Conservation (phyloP, 1,140 invertebrate genomes). For the Brachionus sp. region DNA sequence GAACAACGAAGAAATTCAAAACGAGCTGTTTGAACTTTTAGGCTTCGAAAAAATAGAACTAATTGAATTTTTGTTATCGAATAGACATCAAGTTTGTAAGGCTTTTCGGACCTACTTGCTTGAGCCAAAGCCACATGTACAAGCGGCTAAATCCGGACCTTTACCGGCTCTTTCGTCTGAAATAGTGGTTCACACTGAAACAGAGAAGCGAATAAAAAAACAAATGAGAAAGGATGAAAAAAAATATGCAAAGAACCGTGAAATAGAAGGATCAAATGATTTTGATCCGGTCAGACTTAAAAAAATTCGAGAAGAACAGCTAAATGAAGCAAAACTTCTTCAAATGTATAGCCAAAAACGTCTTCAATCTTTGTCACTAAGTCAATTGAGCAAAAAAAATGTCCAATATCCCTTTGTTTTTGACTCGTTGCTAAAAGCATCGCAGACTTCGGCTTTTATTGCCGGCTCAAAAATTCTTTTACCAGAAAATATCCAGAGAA, state of each 20-base stretch:
- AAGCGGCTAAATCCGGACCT: neutral
- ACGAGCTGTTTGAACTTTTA: constrained; percentile 17
- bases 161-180: neutral
- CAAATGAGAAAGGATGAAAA: constrained; percentile 83
- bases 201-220: constrained; percentile 76
- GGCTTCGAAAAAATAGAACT: constrained; percentile 30
- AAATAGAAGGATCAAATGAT: constrained; percentile 61
- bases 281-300: constrained; percentile 46
- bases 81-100: neutral
- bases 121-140: neutral
- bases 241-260: constrained; percentile 60
- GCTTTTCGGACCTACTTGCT: neutral
- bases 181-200: constrained; percentile 64
- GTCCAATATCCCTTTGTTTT: constrained; percentile 78
- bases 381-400: constrained; percentile 52
- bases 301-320: constrained; percentile 49
- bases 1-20: constrained; percentile 38
- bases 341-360: constrained; percentile 47
- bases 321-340: constrained; percentile 51
- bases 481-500: constrained; percentile 71
- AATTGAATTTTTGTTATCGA: constrained; percentile 36
- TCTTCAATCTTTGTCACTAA: constrained; percentile 43
- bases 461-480: constrained; percentile 72
- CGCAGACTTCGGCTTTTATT: constrained; percentile 70
- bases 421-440: constrained; percentile 69